Evolutionary conservation across 2,888 invertebrate genomes (phyloP), one percentile per base, ranked within the genome.

Genomic region (Sphecodes monilicornis): DNA sequence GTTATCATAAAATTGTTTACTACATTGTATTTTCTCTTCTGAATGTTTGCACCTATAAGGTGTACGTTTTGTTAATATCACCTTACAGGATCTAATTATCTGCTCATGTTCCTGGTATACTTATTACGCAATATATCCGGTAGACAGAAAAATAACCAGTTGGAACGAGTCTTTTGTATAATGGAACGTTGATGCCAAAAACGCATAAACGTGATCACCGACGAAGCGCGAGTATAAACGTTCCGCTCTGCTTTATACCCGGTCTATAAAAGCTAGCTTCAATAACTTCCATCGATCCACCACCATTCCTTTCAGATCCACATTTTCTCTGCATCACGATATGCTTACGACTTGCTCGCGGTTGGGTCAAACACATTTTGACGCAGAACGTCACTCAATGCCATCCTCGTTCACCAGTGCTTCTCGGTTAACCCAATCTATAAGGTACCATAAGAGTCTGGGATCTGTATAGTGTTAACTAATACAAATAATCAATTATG

Each of bases 131-230:
- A 60, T 57, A 57, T 73, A 81, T 84, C 82, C 80, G n/a, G 71
- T 46, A 66, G 54, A 73, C 76, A 84, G 82, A 76, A 78, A 88
- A 85, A 78, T 84, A 88, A 89, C 81, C 66, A 75, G 80, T 76
- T 88, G 82, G 84, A 89, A 89, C 85, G 86, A 89, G 78, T 71
- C 66, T 74, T 81, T 78, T 83, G 83, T 86, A 86, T 89, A 89
- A 89, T 78, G 85, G 86, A 89, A 81, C 82, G 76, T 85, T 80
- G 84, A 82, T 82, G 78, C 73, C 80, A 75, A 54, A 89, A 57
- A 89, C 86, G 88, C 86, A 86, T 89, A 89, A 89, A 88, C 88
- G 86, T 88, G 76, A 79, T 83, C 78, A 64, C 84, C 57, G 75
- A 29, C 81, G 78, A 80, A 85, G 84, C 84, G 77, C 85, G 72